phyloP scores from a whole-genome alignment of 2,113 vertebrate species.

The Gavia stellata region DNA sequence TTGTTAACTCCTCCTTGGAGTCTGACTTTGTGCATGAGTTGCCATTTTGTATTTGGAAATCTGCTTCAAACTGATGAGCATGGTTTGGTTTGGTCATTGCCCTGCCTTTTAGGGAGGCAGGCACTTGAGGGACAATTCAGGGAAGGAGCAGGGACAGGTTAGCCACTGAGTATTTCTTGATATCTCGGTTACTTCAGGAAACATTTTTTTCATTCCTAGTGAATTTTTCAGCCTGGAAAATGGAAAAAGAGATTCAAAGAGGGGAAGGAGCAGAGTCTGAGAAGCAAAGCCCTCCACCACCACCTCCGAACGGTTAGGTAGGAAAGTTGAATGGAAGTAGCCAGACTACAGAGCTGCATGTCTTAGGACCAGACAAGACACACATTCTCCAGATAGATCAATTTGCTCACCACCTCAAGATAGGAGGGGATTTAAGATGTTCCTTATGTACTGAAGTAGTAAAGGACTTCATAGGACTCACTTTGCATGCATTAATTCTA shows the following conservation, averaged over 20 bases:
- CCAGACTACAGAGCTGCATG: neutral
- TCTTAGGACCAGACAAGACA: neutral
- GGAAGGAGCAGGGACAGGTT: neutral
- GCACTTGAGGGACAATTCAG: neutral
- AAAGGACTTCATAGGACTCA: neutral
- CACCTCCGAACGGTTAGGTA: neutral
- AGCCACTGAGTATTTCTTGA: neutral
- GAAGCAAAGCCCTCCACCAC: neutral
- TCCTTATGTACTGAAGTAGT: neutral
- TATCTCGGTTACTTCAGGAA: neutral
- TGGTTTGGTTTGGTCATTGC: neutral
- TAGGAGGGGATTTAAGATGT: neutral
- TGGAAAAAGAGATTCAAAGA: neutral
- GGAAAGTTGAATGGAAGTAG: neutral
- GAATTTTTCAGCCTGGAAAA: neutral
- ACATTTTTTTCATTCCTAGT: neutral
- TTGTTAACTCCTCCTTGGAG: neutral
- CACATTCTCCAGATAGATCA: neutral
- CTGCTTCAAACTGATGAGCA: neutral
- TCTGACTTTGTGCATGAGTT: neutral
- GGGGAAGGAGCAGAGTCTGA: neutral
- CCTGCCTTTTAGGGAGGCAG: neutral
- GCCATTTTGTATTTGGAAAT: neutral
- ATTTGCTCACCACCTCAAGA: neutral
- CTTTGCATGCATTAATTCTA: neutral